Evolutionary conservation across 2,113 vertebrate genomes (phyloP).

Genomic region (Lophura nycthemera): DNA sequence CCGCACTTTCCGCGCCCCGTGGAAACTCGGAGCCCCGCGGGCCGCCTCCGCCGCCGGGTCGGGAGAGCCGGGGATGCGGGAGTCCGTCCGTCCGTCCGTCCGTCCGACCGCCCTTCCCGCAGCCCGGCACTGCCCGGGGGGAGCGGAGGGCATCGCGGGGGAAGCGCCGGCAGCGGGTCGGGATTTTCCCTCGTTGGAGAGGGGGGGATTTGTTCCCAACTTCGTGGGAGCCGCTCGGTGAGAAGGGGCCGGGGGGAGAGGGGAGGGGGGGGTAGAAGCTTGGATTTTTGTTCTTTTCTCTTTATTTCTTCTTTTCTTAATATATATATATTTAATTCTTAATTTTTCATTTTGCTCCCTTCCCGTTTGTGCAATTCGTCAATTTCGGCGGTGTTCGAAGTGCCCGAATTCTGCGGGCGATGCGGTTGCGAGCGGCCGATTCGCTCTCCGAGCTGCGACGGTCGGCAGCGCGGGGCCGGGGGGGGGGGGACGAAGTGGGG

Average conservation of each 20-base stretch:
- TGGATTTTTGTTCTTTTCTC: background rate
- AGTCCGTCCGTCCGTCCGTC: background rate
- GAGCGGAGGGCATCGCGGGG: background rate
- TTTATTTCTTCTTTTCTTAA: background rate
- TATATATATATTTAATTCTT: background rate
- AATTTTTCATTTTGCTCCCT: background rate
- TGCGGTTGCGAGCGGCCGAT: background rate
- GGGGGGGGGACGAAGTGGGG: background rate
- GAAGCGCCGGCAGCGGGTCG: background rate
- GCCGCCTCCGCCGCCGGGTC: background rate
- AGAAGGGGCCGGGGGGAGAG: background rate
- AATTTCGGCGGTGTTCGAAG: slow-evolving; percentile 17
- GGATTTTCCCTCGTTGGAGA: background rate
- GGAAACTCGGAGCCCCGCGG: background rate
- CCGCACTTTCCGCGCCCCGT: background rate
- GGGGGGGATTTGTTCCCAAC: slow-evolving; percentile 12
- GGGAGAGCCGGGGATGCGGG: background rate
- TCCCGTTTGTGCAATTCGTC: background rate
- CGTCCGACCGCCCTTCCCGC: background rate
- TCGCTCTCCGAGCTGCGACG: background rate
- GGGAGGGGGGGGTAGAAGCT: background rate
- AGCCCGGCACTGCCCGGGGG: background rate
- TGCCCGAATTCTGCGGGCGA: slow-evolving; percentile 2
- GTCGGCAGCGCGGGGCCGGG: background rate
- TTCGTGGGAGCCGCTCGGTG: slow-evolving; percentile 20